A percentile compares a stretch with the other conserved stretches of the same genome.
These are phyloP conservation scores for Fulmarus glacialis DNA, from an alignment of 2,113 vertebrate species.

Conservation along the genomic window DNA sequence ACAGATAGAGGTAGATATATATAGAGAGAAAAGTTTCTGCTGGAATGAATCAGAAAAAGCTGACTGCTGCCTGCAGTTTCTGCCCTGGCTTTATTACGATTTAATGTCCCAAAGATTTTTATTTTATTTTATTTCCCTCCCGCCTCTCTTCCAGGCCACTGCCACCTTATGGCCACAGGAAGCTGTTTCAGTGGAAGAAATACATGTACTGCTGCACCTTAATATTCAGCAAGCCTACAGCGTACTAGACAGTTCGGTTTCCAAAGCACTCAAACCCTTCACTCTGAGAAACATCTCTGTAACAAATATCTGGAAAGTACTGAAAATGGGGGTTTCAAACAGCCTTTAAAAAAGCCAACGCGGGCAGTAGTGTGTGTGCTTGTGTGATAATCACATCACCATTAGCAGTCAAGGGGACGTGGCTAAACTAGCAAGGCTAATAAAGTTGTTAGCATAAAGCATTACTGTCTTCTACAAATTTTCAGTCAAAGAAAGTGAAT, in stretches of 20 bases:
- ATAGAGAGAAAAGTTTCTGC: not conserved
- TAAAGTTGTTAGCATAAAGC: not conserved
- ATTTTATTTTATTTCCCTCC: not conserved
- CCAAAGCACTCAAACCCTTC: not conserved
- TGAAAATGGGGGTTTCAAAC: not conserved
- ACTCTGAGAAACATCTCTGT: not conserved
- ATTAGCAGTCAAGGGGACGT: not conserved
- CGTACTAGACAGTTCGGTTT: not conserved
- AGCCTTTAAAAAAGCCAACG: not conserved
- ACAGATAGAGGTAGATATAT: not conserved
- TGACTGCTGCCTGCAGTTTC: not conserved
- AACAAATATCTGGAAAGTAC: not conserved
- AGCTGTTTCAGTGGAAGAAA: not conserved
- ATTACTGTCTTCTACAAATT: not conserved
- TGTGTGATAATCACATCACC: not conserved
- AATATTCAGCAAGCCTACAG: not conserved
- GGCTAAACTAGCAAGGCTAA: not conserved
- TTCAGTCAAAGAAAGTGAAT: not conserved
- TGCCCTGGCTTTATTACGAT: not conserved
- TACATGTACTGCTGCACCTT: not conserved
- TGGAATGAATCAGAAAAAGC: slow-evolving; percentile 10
- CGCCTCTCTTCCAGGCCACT: not conserved
- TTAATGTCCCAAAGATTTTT: not conserved
- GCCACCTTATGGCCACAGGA: slow-evolving; percentile 19
- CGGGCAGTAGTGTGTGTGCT: fast-evolving